Base-by-base conservation (phyloP, 2,888 invertebrate genomes). In the Idaea biselata region DNA sequence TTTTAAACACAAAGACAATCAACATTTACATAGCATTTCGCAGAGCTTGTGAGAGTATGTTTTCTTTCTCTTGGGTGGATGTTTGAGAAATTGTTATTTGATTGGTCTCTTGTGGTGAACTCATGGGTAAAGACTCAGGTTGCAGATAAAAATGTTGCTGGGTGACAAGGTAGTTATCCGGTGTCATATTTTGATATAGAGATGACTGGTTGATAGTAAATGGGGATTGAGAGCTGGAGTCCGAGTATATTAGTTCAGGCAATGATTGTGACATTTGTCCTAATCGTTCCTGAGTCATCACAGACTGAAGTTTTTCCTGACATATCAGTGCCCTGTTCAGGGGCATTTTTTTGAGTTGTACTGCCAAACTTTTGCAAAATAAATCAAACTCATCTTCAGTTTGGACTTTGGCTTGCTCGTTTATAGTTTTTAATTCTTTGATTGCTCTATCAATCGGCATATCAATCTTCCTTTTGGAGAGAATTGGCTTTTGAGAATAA, bases 341-440 rank as follows among this genome's bases (percentile, higher is more conserved):
- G 58, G 68, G 69, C 68, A 68, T 72, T 65, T 70, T 67, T 58
- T 71, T 68, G 17, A 70, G 62, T 62, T 72, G 70, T 61, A 69
- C 59, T 63, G 71, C 71, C 63, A 71, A 67, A 66, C 69, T 71
- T 63, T 63, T 70, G 63, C 69, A 70, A 63, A 70, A 71, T 56
- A 70, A 67, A 63, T 68, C 70, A 67, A 66, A 70, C 60, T 70
- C 70, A 65, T 70, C 59, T 63, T 69, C 69, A 63, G 59, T 57
- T 62, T 62, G 57, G 16, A 17, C 61, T 62, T 65, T 62, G 59
- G 31, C 32, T 63, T 62, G 31, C 58, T 63, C 56, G 61, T 63
- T 60, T 61, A 62, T 61, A 58, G 61, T 57, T 66, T 63, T 66
- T 61, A 65, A 61, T 60, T 65, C 60, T 62, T 61, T 62, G 44